Percentiles rank a stretch among this genome's conserved stretches.
Evolutionary conservation across 1,140 invertebrate genomes (phyloP).

Genomic region (Achroia grisella): DNA sequence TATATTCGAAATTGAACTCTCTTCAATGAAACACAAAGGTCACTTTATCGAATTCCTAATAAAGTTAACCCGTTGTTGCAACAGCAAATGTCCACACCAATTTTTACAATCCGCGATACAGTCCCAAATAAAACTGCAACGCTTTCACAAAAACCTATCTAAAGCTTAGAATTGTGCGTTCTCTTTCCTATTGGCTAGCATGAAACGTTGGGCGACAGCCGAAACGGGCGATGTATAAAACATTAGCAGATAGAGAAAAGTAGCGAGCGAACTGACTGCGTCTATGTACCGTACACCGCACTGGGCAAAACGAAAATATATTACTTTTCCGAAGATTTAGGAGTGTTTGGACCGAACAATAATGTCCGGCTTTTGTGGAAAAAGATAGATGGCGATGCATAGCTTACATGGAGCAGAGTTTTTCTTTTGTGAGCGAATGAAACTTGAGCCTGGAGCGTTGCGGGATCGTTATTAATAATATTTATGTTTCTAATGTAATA

Average conservation of each 20-base stretch:
- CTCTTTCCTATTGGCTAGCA: slow-evolving; percentile 37
- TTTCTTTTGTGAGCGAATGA: slow-evolving; percentile 65
- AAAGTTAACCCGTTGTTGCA: neutral
- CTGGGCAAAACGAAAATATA: slow-evolving; percentile 73
- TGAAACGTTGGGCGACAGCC: slow-evolving; percentile 20
- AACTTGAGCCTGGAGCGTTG: slow-evolving; percentile 43
- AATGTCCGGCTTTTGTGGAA: slow-evolving; percentile 75
- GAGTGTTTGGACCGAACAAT: slow-evolving; percentile 75
- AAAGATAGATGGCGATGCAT: slow-evolving; percentile 73
- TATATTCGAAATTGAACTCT: neutral
- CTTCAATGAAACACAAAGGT: neutral
- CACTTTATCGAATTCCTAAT: neutral
- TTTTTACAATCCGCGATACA: slow-evolving; percentile 32
- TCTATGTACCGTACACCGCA: slow-evolving; percentile 62
- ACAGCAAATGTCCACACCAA: slow-evolving; percentile 32
- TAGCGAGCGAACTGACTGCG: slow-evolving; percentile 50
- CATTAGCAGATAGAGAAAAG: slow-evolving; percentile 65
- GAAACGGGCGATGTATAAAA: slow-evolving; percentile 60
- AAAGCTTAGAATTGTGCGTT: slow-evolving; percentile 40
- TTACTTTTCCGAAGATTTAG: slow-evolving; percentile 74
- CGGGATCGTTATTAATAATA: slow-evolving; percentile 59
- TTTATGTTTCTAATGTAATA: slow-evolving; percentile 49
- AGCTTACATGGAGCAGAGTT: slow-evolving; percentile 61
- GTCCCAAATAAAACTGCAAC: slow-evolving; percentile 44
- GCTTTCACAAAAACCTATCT: slow-evolving; percentile 42